Percentiles rank a stretch among this genome's conserved stretches.
phyloP scores from a whole-genome alignment of 2,888 invertebrate genomes.

The Lacanobia wlatinum region DNA sequence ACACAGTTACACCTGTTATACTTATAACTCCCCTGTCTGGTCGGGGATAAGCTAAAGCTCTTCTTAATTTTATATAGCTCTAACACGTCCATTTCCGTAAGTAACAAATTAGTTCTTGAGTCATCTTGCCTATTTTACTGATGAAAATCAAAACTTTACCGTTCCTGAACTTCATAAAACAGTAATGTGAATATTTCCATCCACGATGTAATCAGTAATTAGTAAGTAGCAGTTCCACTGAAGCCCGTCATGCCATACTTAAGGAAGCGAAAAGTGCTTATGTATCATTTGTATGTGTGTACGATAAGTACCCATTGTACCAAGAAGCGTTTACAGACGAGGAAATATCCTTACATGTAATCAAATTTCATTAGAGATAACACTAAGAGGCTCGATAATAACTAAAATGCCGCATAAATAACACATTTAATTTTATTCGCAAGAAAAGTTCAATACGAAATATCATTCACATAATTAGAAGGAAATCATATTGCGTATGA shows the following conservation, averaged over 20 bases:
- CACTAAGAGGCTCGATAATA: conserved; percentile 18
- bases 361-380: conserved; percentile 34
- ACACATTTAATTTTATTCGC: conserved; percentile 24
- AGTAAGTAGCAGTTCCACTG: conserved; percentile 10
- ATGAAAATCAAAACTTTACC: conserved; percentile 25
- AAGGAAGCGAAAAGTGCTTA: conserved; percentile 25
- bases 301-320: conserved; percentile 12
- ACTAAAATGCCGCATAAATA: conserved; percentile 20
- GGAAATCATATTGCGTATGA: conserved; percentile 49
- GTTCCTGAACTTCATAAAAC: conserved; percentile 22
- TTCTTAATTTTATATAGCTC: neutral
- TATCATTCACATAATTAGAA: conserved; percentile 52
- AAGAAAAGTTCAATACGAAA: conserved; percentile 38
- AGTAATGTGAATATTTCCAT: conserved; percentile 4
- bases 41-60: too few species aligned
- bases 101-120: neutral
- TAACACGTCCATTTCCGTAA: neutral
- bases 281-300: conserved; percentile 31
- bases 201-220: conserved; percentile 35
- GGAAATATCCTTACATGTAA: conserved; percentile 21
- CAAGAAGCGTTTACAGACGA: conserved; percentile 28
- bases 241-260: conserved; percentile 1
- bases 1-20: too few species aligned
- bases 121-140: neutral
- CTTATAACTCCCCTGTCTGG: neutral